Conservation (phyloP, 2,113 vertebrate genomes). For the Castor canadensis region DNA sequence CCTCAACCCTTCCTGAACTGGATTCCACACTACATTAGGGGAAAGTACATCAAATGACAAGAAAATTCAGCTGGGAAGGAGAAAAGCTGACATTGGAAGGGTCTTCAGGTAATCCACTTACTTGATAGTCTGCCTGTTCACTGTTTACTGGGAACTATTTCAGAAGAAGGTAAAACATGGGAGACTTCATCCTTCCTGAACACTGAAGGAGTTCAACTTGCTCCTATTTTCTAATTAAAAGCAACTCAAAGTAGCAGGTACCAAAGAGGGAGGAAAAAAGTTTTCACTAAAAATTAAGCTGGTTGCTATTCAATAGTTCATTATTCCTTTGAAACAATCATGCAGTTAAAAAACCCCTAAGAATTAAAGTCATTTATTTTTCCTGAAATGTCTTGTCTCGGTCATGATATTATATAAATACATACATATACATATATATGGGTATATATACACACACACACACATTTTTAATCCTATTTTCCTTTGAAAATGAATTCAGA, state of each 20-base stretch:
- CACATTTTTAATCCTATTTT: conserved; percentile 3
- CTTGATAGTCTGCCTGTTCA: neutral
- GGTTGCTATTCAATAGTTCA: neutral
- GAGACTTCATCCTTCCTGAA: neutral
- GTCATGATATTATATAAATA: neutral
- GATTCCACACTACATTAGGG: neutral
- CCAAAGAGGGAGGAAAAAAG: neutral
- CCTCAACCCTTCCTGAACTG: neutral
- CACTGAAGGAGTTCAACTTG: neutral
- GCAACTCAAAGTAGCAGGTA: neutral
- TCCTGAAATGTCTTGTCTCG: neutral
- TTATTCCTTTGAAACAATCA: neutral
- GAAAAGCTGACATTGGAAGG: neutral
- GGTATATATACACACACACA: neutral
- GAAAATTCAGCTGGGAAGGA: neutral
- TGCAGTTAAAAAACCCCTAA: neutral
- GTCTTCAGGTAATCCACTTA: neutral
- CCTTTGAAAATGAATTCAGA: conserved; percentile 34
- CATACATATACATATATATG: too few relatives aligned
- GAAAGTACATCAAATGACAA: neutral
- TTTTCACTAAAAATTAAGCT: neutral
- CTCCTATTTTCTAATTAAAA: neutral
- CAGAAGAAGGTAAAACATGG: neutral
- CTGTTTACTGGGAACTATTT: neutral
- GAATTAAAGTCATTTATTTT: neutral